Evolutionary conservation across 2,113 vertebrate genomes (phyloP), one percentile per base, ranked within the genome.

Genomic region (Ceyx margarethae): DNA sequence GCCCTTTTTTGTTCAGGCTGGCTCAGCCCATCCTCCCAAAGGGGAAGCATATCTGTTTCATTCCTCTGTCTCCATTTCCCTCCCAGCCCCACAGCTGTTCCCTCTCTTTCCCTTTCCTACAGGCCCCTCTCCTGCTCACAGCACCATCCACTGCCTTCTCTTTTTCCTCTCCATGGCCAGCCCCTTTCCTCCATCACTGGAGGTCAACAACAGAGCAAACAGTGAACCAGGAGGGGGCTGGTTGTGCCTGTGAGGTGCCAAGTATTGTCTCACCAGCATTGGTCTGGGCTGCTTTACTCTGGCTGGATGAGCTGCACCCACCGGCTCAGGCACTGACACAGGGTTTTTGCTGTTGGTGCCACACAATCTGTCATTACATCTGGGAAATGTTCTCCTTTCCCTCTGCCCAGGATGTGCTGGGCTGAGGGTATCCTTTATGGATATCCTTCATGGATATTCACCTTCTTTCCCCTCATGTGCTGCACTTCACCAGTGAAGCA

Each of bases 71-170:
- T 95, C 81, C 23, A 1, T 76, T 91, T 91, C 78, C 88, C 90
- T 94, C 80, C 73, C 69, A 88, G 69, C 73, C 58, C 89, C 77
- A 90, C 90, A 95, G 92, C 92, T 94, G 92, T 68, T 94, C 91
- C 65, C 79, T 73, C 80, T 95, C 91, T 89, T 79, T 86, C 67
- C 86, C 54, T 1, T 95, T 84, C 88, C 81, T 73, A 54, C 58
- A 79, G 61, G 50, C 89, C 66, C 42, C 42, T 81, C 80, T 91
- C 76, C 65, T 72, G 54, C 67, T 72, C 66, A 25, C 68, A 78
- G 37, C 45, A 42, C 66, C 74, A 51, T 81, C 50, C 54, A 11
- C 66, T 89, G 74, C 74, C 74, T 92, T 89, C 57, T 81, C 58
- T 56, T 81, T 81, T 93, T 84, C 86, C 67, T 75, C 61, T 67